Conservation (phyloP, 2,797 vertebrate species). For the Podargus strigoides region DNA sequence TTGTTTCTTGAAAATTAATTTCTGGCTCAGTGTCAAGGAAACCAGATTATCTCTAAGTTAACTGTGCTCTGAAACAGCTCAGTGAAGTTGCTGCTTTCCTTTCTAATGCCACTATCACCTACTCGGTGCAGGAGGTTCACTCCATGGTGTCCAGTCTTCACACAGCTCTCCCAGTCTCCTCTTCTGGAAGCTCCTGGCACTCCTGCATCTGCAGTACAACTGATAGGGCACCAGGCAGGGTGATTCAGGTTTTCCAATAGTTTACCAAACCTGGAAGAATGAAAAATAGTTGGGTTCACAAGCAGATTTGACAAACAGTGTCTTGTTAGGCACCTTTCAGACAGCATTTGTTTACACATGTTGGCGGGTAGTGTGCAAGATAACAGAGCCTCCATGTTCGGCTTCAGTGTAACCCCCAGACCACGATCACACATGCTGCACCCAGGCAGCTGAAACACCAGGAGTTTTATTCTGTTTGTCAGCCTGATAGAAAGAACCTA, state of each 20-base stretch:
- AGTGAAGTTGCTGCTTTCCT: not conserved
- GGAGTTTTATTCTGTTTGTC: not conserved
- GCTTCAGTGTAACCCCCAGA: not conserved
- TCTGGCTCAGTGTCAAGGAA: not conserved
- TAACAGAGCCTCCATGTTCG: not conserved
- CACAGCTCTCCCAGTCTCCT: not conserved
- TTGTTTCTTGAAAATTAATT: not conserved
- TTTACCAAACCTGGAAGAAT: not conserved
- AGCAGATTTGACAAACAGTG: not conserved
- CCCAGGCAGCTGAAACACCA: not conserved
- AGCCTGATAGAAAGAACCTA: not conserved
- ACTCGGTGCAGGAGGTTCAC: not conserved
- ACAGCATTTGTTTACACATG: fast-evolving
- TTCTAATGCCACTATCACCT: not conserved
- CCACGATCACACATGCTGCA: not conserved
- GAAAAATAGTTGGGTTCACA: not conserved
- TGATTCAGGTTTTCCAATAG: not conserved
- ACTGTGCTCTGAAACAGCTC: not conserved
- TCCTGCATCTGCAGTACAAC: not conserved
- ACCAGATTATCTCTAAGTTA: not conserved
- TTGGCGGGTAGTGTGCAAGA: not conserved
- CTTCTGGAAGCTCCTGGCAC: not conserved
- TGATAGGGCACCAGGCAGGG: not conserved
- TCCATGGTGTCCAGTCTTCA: not conserved
- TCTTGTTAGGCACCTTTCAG: not conserved